Evolutionary conservation across 2,797 vertebrate genomes (phyloP).

Genomic region (Melopsittacus undulatus): DNA sequence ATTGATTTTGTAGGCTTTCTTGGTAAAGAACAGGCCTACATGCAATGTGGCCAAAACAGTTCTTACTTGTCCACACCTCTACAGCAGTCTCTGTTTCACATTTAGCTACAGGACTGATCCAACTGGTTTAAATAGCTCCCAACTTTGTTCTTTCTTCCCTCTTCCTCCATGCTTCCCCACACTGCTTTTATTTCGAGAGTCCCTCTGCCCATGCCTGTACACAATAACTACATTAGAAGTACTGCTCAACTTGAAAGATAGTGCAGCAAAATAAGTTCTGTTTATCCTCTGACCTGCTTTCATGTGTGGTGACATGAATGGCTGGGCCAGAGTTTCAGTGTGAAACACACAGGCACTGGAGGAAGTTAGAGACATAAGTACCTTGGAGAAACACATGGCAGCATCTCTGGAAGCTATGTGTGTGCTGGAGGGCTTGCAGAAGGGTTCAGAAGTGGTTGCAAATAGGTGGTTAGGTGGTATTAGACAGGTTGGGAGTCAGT

Average conservation of each 20-base stretch:
- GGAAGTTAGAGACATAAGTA: rapidly evolving
- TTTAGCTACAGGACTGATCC: not conserved
- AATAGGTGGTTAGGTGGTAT: not conserved
- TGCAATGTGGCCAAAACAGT: not conserved
- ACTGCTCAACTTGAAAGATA: not conserved
- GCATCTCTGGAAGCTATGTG: not conserved
- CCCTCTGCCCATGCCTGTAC: not conserved
- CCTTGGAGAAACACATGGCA: not conserved
- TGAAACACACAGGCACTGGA: not conserved
- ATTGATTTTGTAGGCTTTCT: not conserved
- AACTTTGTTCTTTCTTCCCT: not conserved
- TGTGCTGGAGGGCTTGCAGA: not conserved
- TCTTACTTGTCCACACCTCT: not conserved
- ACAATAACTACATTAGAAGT: not conserved
- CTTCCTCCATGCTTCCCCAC: not conserved
- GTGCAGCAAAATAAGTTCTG: not conserved
- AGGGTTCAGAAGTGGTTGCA: not conserved
- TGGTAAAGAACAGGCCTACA: not conserved
- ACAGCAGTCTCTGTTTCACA: not conserved
- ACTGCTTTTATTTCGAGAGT: not conserved
- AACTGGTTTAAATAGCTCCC: not conserved
- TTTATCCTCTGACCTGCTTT: not conserved
- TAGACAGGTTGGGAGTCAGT: not conserved
- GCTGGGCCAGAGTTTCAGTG: not conserved
- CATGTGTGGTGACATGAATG: not conserved